phyloP scores from a whole-genome alignment of 2,888 invertebrate genomes.

The Rhingia campestris region DNA sequence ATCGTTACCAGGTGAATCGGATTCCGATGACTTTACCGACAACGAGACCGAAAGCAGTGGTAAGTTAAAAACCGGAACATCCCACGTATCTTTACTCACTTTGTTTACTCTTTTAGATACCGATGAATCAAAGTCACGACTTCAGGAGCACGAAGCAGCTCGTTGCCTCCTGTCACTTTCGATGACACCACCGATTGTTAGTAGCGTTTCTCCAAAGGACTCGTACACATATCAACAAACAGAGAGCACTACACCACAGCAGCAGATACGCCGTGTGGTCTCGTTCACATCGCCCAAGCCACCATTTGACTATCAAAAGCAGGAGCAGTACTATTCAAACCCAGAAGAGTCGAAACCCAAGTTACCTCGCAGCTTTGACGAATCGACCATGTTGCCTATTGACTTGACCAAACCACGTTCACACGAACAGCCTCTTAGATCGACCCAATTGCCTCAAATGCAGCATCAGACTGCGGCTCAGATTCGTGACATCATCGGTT shows the following conservation, averaged over 20 bases:
- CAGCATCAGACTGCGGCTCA: slow-evolving; percentile 76
- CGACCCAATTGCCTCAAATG: slow-evolving; percentile 12
- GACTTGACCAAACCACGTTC: slow-evolving; percentile 82
- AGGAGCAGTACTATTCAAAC: slow-evolving; percentile 83
- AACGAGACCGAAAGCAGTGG: slow-evolving; percentile 88
- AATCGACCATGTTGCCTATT: slow-evolving; percentile 80
- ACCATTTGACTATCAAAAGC: slow-evolving; percentile 82
- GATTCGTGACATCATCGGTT: slow-evolving; percentile 80
- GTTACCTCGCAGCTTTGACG: slow-evolving; percentile 77
- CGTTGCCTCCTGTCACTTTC: slow-evolving; percentile 90
- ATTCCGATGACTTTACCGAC: slow-evolving; percentile 87
- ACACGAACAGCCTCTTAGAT: slow-evolving; percentile 31
- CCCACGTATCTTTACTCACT: background rate
- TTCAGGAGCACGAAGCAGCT: slow-evolving; percentile 93
- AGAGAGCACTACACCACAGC: slow-evolving; percentile 52
- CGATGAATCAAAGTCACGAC: slow-evolving; percentile 87
- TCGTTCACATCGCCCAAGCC: slow-evolving; percentile 82
- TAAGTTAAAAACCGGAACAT: slow-evolving; percentile 80
- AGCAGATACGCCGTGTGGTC: slow-evolving; percentile 76
- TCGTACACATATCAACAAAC: slow-evolving; percentile 74
- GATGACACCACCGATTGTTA: slow-evolving; percentile 83
- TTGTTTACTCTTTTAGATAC: slow-evolving; percentile 83
- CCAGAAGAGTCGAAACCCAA: slow-evolving; percentile 81
- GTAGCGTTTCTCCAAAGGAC: slow-evolving; percentile 80
- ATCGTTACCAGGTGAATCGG: slow-evolving; percentile 85